These are phyloP conservation scores for Nesoenas mayeri DNA, from an alignment of 2,113 vertebrate genomes.

Conservation along the genomic window DNA sequence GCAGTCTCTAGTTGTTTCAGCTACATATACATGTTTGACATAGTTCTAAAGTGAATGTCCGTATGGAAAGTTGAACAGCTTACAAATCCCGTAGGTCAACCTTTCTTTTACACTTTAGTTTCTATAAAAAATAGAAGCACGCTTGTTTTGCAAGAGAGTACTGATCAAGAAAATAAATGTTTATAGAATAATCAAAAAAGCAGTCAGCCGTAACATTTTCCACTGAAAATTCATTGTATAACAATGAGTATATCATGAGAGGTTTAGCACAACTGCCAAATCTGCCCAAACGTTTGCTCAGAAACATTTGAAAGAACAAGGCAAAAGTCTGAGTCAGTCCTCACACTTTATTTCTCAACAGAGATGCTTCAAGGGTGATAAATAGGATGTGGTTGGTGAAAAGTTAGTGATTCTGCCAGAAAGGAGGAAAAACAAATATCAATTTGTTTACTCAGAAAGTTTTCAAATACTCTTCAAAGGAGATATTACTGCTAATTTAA, in stretches of 20 bases:
- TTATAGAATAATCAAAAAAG: background rate
- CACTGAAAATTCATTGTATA: background rate
- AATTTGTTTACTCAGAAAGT: conserved; percentile 40
- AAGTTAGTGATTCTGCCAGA: conserved; percentile 30
- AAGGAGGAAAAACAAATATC: conserved; percentile 34
- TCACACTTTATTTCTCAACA: conserved; percentile 55
- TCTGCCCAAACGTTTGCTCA: background rate
- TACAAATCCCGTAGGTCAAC: background rate
- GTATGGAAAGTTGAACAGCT: background rate
- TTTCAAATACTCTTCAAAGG: conserved; percentile 16
- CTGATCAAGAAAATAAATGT: background rate
- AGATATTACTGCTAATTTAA: conserved; percentile 1
- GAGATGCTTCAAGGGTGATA: conserved; percentile 63
- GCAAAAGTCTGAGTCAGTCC: conserved; percentile 46
- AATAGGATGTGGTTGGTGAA: conserved; percentile 66
- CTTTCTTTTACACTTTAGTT: background rate
- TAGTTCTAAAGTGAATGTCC: background rate
- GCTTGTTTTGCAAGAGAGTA: background rate
- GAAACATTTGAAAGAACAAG: background rate
- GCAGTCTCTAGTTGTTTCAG: background rate
- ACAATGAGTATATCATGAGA: background rate
- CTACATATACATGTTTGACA: background rate
- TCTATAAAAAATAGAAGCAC: background rate
- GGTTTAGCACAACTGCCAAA: background rate
- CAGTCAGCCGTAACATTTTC: background rate